Evolutionary conservation across 1,140 invertebrate genomes (phyloP).

Genomic region (Pristionchus pacificus): DNA sequence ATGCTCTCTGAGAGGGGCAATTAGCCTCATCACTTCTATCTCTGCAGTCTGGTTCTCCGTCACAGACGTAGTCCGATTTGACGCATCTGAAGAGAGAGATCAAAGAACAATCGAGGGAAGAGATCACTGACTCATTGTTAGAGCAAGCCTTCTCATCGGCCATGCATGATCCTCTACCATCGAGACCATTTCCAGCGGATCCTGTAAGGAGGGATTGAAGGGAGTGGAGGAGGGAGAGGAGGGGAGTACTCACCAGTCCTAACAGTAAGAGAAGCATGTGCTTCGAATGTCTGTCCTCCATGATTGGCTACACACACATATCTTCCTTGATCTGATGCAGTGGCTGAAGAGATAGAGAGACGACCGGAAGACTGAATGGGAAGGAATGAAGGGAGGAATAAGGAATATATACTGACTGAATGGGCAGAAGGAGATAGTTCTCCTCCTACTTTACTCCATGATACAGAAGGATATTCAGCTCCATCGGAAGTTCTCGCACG

Average conservation of each 20-base stretch:
- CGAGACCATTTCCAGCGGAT: not conserved
- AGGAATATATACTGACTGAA: slow-evolving; percentile 2
- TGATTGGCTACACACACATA: slow-evolving; percentile 54
- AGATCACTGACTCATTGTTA: slow-evolving; percentile 68
- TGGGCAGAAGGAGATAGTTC: not conserved
- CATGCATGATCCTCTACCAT: slow-evolving; percentile 62
- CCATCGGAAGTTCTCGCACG: slow-evolving; percentile 50
- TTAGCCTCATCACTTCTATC: slow-evolving; percentile 73
- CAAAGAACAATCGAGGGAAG: not conserved
- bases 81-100: slow-evolving; percentile 67
- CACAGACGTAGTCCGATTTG: slow-evolving; percentile 73
- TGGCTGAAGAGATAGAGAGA: slow-evolving; percentile 38
- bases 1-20: slow-evolving; percentile 59
- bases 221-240: no score
- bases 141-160: slow-evolving; percentile 80
- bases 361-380: slow-evolving; percentile 39
- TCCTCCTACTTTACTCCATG: slow-evolving; percentile 13
- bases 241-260: slow-evolving; percentile 43
- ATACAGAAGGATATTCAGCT: slow-evolving; percentile 43
- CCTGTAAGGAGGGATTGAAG: no score
- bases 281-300: slow-evolving; percentile 50
- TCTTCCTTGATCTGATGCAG: slow-evolving; percentile 41
- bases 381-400: slow-evolving; percentile 2
- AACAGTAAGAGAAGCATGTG: slow-evolving; percentile 47
- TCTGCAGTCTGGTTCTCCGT: slow-evolving; percentile 65